phyloP scores from a whole-genome alignment of 2,113 vertebrate species.

The Sinocyclocheilus anophthalmus region DNA sequence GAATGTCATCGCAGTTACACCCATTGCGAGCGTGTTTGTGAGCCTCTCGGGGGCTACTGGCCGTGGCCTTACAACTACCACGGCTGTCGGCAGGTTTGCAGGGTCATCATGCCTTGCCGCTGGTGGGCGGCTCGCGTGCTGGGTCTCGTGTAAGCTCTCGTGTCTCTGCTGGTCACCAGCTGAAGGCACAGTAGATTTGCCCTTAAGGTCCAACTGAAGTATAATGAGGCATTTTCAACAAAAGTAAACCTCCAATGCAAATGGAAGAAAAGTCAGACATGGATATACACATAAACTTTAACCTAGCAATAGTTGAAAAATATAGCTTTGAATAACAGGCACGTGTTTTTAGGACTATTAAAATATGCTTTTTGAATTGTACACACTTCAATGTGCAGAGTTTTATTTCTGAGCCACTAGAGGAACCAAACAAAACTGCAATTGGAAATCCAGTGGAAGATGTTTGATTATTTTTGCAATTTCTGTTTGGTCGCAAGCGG shows the following conservation, averaged over 20 bases:
- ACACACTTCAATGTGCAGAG: not conserved
- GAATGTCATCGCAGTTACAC: conserved; percentile 89
- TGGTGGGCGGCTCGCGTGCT: conserved; percentile 96
- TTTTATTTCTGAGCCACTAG: not conserved
- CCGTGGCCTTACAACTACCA: conserved; percentile 90
- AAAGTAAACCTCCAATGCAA: not conserved
- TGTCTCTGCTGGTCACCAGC: not conserved
- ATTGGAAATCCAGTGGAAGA: not conserved
- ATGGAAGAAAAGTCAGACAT: not conserved
- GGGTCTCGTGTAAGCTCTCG: conserved; percentile 79
- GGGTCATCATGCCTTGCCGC: conserved; percentile 91
- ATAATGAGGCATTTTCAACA: not conserved
- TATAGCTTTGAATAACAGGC: not conserved
- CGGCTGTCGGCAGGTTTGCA: conserved; percentile 88
- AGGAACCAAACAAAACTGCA: not conserved
- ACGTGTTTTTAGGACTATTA: not conserved
- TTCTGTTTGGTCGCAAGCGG: too few relatives aligned
- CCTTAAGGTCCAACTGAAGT: not conserved
- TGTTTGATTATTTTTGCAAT: too few relatives aligned
- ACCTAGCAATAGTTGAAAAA: not conserved
- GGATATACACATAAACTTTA: not conserved
- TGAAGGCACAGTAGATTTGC: not conserved
- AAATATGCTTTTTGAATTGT: not conserved
- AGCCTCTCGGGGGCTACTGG: conserved; percentile 84
- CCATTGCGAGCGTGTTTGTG: conserved; percentile 90